phyloP scores from a whole-genome alignment of 1,140 invertebrate species.

The Drosophila pachea region DNA sequence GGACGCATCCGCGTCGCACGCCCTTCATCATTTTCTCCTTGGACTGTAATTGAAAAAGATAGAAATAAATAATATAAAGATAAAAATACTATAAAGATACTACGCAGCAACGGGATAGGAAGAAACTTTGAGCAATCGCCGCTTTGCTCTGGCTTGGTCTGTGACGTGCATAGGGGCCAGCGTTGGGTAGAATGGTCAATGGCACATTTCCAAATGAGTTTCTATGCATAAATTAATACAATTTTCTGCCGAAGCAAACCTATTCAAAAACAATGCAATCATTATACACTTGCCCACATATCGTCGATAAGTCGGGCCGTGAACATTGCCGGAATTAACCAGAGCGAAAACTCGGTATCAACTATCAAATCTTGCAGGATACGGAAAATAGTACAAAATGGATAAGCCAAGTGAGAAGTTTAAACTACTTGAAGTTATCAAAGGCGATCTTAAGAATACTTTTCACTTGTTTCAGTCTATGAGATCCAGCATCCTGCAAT shows the following conservation, averaged over 20 bases:
- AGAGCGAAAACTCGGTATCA: not conserved
- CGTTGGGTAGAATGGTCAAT: slow-evolving; percentile 1
- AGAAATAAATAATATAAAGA: slow-evolving; percentile 5
- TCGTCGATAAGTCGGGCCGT: slow-evolving; percentile 82
- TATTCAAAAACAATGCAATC: slow-evolving; percentile 83
- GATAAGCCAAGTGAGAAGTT: slow-evolving; percentile 21
- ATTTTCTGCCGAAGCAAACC: slow-evolving; percentile 40
- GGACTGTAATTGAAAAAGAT: slow-evolving; percentile 85
- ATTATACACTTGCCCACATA: slow-evolving; percentile 79
- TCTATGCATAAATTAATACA: slow-evolving; percentile 29
- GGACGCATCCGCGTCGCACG: slow-evolving; percentile 95
- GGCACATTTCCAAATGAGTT: slow-evolving; percentile 15
- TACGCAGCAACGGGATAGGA: not conserved
- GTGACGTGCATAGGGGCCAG: slow-evolving; percentile 12
- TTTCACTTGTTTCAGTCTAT: slow-evolving; percentile 1
- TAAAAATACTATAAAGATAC: slow-evolving; percentile 3
- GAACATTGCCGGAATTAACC: not conserved
- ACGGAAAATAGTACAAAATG: slow-evolving; percentile 40
- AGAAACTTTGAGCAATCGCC: not conserved
- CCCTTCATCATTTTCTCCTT: slow-evolving; percentile 99
- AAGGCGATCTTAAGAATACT: not conserved
- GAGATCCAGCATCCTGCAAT: slow-evolving; percentile 36
- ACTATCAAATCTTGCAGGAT: slow-evolving; percentile 1
- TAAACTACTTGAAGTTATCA: not conserved
- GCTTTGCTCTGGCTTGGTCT: not conserved